A percentile compares a stretch with the other conserved stretches of the same genome.
Evolutionary conservation across 2,113 vertebrate species (phyloP).

Genomic region (Arvicanthis niloticus): DNA sequence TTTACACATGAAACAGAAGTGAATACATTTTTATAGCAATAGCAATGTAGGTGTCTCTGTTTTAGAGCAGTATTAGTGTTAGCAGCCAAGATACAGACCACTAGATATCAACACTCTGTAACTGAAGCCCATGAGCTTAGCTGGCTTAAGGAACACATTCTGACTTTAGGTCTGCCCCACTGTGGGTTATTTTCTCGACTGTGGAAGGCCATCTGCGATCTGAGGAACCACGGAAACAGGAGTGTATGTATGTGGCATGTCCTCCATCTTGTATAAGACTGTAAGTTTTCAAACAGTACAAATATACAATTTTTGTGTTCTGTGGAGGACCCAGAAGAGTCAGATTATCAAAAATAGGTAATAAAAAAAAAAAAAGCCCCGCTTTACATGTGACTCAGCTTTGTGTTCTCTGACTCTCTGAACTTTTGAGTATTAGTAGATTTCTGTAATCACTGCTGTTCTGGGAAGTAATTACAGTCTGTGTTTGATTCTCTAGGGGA

Average conservation of each 20-base stretch:
- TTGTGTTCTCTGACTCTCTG: neutral
- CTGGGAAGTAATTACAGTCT: neutral
- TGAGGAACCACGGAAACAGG: neutral
- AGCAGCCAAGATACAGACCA: neutral
- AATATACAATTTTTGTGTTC: neutral
- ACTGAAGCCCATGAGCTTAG: neutral
- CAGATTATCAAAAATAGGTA: neutral
- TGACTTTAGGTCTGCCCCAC: neutral
- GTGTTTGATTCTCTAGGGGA: neutral
- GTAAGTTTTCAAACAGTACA: neutral
- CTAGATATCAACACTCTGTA: neutral
- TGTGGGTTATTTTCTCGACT: neutral
- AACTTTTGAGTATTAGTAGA: neutral
- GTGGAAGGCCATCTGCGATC: neutral
- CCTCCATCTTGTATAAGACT: neutral
- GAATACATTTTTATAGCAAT: neutral
- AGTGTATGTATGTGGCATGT: neutral
- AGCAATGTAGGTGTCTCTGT: neutral
- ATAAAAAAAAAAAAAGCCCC: neutral
- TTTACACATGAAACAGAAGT: neutral
- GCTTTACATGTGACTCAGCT: slow-evolving; percentile 6
- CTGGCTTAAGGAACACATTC: neutral
- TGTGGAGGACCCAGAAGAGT: neutral
- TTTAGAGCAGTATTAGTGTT: neutral
- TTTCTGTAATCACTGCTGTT: slow-evolving; percentile 48